Evolutionary conservation across 2,888 invertebrate species (phyloP), one percentile per base, ranked within the genome.

Genomic region (Malthinus seriepunctatus): DNA sequence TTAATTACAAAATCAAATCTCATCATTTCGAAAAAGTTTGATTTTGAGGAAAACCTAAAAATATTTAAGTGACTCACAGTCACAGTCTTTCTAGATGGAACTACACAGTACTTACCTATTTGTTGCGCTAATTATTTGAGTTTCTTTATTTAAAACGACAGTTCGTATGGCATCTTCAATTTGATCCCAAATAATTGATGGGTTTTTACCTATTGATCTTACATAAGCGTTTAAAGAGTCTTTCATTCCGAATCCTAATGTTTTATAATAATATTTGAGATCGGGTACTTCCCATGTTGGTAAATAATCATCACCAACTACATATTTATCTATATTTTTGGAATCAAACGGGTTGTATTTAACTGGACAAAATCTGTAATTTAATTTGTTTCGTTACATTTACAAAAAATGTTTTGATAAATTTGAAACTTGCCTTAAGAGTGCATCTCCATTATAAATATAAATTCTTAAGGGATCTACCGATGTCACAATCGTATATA

Each of bases 1-100:
- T 97, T 95, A 1, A 97, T 81, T 0, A 95, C 89, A 73, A 98
- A 89, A 78, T 98, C 98, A 73, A 98, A 93, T 32, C 98, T 86
- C 80, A 96, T 90, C 82, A 98, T 82, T 79, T 98, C 97, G 78
- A 98, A 98, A 77, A 95, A 97, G 69, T 90, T 90, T 11, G 83
- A 78, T 39, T 80, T 79, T 0, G 84, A 84, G 53, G 81, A 78
- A 63, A 73, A 79, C 61, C 78, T 78, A 56, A 45, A 72, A 71
- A 5, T 5, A 23, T 23, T 23, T n/a, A n/a, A n/a, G 23, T 23
- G 23, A 3, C 3, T 23, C 5, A 3, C 5, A 23, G 23, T 3
- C 5, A 23, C n/a, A 23, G 23, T 23, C 23, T 23, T 23, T 23
- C 5, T 23, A 23, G 23, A 23, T 5, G 49, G 11, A 45, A 55